Conservation (phyloP, 2,113 vertebrate genomes). For the Ciconia stormi region DNA sequence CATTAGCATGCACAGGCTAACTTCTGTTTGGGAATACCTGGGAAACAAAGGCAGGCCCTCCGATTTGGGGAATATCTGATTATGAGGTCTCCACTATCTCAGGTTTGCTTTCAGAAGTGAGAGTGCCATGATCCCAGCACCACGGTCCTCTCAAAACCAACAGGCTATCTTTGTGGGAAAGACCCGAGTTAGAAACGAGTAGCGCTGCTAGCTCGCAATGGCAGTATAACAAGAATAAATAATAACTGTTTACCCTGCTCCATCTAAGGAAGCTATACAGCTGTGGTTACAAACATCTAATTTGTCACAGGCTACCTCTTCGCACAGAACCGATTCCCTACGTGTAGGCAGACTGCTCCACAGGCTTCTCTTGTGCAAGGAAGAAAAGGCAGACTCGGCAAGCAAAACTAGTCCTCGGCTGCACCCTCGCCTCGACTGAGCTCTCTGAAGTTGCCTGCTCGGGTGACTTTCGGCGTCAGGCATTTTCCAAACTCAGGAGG, state of each 20-base stretch:
- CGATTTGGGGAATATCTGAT: background rate
- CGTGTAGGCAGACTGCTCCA: background rate
- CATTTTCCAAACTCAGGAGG: background rate
- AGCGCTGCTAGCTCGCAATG: background rate
- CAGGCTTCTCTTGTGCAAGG: background rate
- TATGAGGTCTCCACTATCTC: conserved; percentile 16
- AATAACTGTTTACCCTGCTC: background rate
- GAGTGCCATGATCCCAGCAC: background rate
- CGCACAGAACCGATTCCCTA: background rate
- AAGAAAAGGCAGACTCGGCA: background rate
- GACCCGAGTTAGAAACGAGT: background rate
- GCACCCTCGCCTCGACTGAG: background rate
- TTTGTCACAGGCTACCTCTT: background rate
- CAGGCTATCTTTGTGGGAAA: conserved; percentile 1
- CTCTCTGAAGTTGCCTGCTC: fast-evolving
- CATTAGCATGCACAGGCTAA: conserved; percentile 31
- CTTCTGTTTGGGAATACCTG: conserved; percentile 36
- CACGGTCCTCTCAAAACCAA: background rate
- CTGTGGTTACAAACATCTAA: background rate
- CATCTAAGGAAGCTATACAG: background rate
- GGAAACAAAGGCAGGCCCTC: conserved; percentile 50
- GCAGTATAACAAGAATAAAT: background rate
- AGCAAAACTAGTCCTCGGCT: background rate
- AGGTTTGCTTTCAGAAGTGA: conserved; percentile 24
- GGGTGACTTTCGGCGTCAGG: background rate